Evolutionary conservation across 2,797 vertebrate species (phyloP), one percentile per base, ranked within the genome.

Genomic region (Sciaenops ocellatus): DNA sequence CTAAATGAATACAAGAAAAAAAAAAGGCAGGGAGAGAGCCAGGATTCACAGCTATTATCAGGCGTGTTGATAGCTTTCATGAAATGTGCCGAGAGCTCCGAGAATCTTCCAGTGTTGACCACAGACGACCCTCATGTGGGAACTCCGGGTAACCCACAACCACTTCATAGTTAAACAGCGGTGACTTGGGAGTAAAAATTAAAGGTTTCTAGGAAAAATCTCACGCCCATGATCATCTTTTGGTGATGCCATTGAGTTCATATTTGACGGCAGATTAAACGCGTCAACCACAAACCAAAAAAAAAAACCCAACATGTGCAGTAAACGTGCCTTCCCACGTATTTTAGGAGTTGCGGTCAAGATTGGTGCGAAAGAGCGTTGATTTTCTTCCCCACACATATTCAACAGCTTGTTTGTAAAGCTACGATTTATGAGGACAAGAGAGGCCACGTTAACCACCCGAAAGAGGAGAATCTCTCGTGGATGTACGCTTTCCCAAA

Each of bases 321-420:
- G 42, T 24, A 17, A 61, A 55, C 55, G 50, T 26, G 56, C 62
- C 24, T 15, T 57, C 2, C 17, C 0, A 3, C 73, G 41, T 70
- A 66, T 76, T 89, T 84, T 56, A 70, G 73, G 65, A 74, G n/a
- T 17, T 54, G 51, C 15, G 61, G 66, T n/a, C 24, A 20, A 41
- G 47, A 60, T 15, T 59, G 55, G 64, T 62, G 48, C 68, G 54
- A 79, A 81, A 47, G 34, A 69, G 57, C 34, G 54, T 73, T 69
- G 55, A 68, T 61, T 66, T 78, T 46, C 48, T 70, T 76, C 44
- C 30, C 48, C 44, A 69, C 44, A 41, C 62, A 28, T n/a, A 24
- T n/a, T 24, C 42, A 12, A 8, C 44, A 57, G 55, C 44, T 46
- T 16, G 38, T 20, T n/a, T 52, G 12, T 64, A 38, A 61, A 30